These are phyloP conservation scores for Cephalopterus ornatus DNA, from an alignment of 2,113 vertebrate genomes.

Conservation along the genomic window DNA sequence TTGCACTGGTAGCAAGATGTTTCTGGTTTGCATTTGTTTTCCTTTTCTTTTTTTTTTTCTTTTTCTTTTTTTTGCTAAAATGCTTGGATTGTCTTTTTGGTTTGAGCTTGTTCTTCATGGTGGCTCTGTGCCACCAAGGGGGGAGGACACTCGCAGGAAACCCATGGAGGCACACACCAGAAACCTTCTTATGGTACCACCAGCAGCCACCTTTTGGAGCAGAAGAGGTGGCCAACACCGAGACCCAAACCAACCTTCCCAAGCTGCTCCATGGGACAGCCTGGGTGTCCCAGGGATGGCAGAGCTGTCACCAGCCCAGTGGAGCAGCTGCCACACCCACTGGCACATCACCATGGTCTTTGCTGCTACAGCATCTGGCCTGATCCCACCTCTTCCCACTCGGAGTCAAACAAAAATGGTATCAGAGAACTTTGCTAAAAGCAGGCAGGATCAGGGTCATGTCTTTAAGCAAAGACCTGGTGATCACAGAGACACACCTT, in stretches of 20 bases:
- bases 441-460: neutral
- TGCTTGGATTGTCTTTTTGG: slow-evolving; percentile 51
- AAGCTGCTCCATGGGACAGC: neutral
- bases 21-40: neutral
- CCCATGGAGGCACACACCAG: neutral
- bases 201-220: neutral
- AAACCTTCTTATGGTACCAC: neutral
- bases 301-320: neutral
- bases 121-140: neutral
- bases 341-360: neutral
- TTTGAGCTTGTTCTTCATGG: slow-evolving; percentile 53
- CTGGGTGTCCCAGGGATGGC: neutral
- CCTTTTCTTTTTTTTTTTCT: neutral
- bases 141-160: slow-evolving; percentile 18
- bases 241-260: neutral
- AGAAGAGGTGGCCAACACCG: neutral
- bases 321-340: neutral
- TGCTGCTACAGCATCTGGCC: neutral
- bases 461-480: neutral
- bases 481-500: slow-evolving; percentile 3
- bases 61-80: neutral
- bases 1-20: neutral
- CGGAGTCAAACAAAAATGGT: neutral
- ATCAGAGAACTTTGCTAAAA: neutral
- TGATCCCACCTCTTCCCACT: neutral